A percentile compares a stretch with the other conserved stretches of the same genome.
Evolutionary conservation across 2,113 vertebrate genomes (phyloP).

Genomic region (Poecilia latipinna): DNA sequence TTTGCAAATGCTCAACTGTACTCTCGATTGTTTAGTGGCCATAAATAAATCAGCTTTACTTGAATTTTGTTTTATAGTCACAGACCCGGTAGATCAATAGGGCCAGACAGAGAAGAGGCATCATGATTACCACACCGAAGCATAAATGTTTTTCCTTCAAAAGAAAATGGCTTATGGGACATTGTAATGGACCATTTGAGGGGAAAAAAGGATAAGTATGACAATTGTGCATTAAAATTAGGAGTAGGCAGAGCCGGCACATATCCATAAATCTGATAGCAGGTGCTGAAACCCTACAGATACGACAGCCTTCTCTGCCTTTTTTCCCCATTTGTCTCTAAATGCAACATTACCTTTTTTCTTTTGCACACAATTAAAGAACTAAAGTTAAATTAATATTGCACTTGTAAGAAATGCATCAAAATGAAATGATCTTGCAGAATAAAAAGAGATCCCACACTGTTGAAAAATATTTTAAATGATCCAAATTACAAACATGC

Average conservation of each 20-base stretch:
- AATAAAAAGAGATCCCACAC: no score
- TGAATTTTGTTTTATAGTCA: neutral
- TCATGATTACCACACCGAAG: neutral
- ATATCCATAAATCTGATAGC: conserved; percentile 2
- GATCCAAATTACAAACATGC: no score
- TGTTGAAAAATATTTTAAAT: no score
- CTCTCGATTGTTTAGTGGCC: neutral
- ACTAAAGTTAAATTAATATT: no score
- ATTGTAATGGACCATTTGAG: neutral
- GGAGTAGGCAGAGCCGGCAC: neutral
- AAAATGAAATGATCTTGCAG: no score
- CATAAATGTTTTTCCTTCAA: neutral
- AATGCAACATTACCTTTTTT: neutral
- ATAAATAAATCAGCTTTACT: conserved; percentile 10
- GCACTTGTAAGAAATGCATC: no score
- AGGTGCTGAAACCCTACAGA: neutral
- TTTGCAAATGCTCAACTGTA: neutral
- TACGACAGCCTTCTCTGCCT: neutral
- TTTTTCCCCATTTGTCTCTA: neutral
- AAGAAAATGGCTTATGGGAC: neutral
- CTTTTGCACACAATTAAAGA: no score
- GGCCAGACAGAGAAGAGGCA: neutral
- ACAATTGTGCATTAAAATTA: conserved; percentile 10
- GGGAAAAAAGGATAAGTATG: no score
- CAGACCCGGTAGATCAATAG: neutral